Base-by-base conservation (phyloP, 2,113 vertebrate genomes). In the Spheniscus mendiculus region DNA sequence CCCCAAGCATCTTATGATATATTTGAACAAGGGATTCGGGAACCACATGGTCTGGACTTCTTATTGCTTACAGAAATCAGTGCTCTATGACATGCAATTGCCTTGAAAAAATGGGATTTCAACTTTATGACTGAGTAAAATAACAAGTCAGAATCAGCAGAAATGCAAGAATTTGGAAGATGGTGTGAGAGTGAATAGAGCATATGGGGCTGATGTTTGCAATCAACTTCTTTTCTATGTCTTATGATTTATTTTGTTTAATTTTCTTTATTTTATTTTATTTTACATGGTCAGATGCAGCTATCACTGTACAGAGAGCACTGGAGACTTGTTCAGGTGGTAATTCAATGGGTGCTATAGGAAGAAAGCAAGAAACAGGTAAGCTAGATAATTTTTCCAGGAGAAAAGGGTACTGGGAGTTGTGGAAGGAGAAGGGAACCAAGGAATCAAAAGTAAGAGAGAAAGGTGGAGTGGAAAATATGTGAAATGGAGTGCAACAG, bases 131-230 rank as follows among this genome's bases (percentile, higher is more conserved):
- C 9, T 45, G 17, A 44, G 32, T 42, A 71, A 91, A 93, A 56
- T 9, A 83, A 14, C 8, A 71, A 44, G 15, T 32, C 10, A 63
- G 17, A 91, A 79, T n/a, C 5, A 71, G 15, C 10, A 67, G 3
- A 70, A 77, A 69, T 12, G 9, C 2, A 40, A 58, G 45, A 15
- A n/a, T 73, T 27, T 42, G 18, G 12, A 91, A n/a, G 0, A 0
- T 5, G 4, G 1, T 1, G 1, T 49, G 22, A 53, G 4, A 74
- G 2, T 10, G 8, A 71, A 58, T 7, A n/a, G 7, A 90, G 3
- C 10, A 13, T 6, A 32, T 7, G 14, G 4, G 11, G 2, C 7
- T 67, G 32, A 70, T 15, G 10, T 2, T 89, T 87, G 22, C 15
- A 49, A 34, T 12, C 5, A 52, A 40, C 1, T 55, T 40, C 4